Base-by-base conservation (phyloP, 2,797 vertebrate genomes). In the Bradypodion ventrale region DNA sequence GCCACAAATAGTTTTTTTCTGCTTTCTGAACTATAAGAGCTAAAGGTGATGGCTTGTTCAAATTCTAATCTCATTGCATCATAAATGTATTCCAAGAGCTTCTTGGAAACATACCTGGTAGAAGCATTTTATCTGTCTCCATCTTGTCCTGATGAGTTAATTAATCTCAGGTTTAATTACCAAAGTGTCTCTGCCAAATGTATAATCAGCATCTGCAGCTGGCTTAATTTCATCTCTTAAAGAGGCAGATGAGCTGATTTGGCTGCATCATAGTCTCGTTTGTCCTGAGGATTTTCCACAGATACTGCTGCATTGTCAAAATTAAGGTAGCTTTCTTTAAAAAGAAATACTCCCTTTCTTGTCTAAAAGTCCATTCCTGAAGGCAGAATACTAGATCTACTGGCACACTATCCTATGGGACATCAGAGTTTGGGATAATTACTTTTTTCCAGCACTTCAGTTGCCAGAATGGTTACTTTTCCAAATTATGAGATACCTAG, bases 131-230 rank as follows among this genome's bases (percentile, higher is more conserved):
- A 52, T 27, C 69, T 84, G 32, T 74, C 32, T 27, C 44, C 25
- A 74, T 74, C 73, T 65, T 78, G 52, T 52, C 44, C 69, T 84
- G 68, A 84, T 84, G 68, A 79, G 68, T 79, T 74, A 84, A 84
- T 73, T 65, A 63, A 79, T 79, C 75, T 84, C 83, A 63, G 6
- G 35, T 72, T 79, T 74, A 84, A 79, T 84, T 84, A 79, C 65
- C 49, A 69, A 77, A 77, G 60, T 29, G 44, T 78, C 59, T 73
- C 84, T 84, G 68, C 76, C 83, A 84, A 84, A 84, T 73, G 83
- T 60, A 72, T 78, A 73, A 79, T 84, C 83, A 79, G 59, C 59
- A 72, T 69, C 37, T 83, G 74, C 65, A 77, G 74, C 63, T 84
- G 68, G 27, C 83, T 78, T 72, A 73, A 79, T 79, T 7, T 65